These are phyloP conservation scores for Temnothorax nylanderi DNA, from an alignment of 1,140 invertebrate species.

Conservation along the genomic window DNA sequence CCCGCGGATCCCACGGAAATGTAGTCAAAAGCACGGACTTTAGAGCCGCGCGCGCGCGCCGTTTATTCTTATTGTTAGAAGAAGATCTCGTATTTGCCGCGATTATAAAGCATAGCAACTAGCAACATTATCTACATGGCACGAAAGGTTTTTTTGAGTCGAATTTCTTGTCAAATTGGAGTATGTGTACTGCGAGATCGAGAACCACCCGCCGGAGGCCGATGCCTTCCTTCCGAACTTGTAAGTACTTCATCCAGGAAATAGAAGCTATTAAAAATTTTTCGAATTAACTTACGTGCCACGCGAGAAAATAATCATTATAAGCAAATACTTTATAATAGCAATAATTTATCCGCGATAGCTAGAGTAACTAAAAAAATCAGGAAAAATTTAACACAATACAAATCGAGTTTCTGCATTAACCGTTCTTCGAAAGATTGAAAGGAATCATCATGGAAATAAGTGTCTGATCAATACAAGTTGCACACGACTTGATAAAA, in stretches of 20 bases:
- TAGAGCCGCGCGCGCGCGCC: neutral
- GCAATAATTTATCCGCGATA: neutral
- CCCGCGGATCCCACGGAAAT: constrained; percentile 55
- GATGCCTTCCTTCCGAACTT: neutral
- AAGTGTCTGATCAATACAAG: constrained; percentile 41
- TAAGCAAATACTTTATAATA: neutral
- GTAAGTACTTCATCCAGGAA: neutral
- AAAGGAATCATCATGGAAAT: constrained; percentile 6
- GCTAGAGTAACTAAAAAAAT: neutral
- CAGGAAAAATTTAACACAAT: neutral
- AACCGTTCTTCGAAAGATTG: neutral
- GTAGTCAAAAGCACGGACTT: constrained; percentile 56
- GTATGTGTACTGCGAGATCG: neutral
- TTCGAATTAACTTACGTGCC: neutral
- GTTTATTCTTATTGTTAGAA: constrained; percentile 57
- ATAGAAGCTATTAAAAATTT: constrained; percentile 8
- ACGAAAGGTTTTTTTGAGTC: constrained; percentile 26
- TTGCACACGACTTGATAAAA: constrained; percentile 37
- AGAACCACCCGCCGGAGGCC: neutral
- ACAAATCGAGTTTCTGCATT: neutral
- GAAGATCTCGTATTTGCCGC: constrained; percentile 20
- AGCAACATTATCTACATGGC: neutral
- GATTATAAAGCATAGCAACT: constrained; percentile 34
- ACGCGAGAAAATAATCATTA: neutral
- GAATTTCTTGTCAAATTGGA: constrained; percentile 13